A percentile compares a stretch with the other conserved stretches of the same genome.
These are phyloP conservation scores for Macheiramphus alcinus DNA, from an alignment of 2,113 vertebrate genomes.

Conservation along the genomic window DNA sequence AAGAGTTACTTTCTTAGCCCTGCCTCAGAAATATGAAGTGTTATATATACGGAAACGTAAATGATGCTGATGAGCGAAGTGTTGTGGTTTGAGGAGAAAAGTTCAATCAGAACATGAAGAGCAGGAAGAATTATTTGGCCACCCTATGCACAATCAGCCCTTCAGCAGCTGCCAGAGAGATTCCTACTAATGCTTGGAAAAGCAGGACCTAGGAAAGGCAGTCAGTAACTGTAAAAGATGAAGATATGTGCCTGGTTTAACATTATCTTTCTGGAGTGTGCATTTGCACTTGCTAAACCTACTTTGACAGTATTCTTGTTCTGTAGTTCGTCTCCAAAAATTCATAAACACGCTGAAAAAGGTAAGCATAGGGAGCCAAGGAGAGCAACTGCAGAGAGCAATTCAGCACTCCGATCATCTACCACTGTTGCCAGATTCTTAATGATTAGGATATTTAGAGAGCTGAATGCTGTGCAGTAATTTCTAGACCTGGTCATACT, in stretches of 20 bases:
- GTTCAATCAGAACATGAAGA: neutral
- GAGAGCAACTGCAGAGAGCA: neutral
- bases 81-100: neutral
- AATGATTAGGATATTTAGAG: neutral
- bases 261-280: neutral
- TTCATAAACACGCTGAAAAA: neutral
- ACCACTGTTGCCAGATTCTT: neutral
- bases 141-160: neutral
- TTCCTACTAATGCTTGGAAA: neutral
- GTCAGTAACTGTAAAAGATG: neutral
- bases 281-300: neutral
- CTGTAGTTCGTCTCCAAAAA: neutral
- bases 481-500: neutral
- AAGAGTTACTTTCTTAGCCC: neutral
- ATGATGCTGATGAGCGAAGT: conserved; percentile 17
- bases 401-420: neutral
- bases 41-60: neutral
- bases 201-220: neutral
- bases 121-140: neutral
- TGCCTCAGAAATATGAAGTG: neutral
- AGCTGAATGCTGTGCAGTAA: neutral
- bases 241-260: neutral
- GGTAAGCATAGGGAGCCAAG: neutral
- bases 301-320: neutral
- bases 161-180: neutral